phyloP scores from a whole-genome alignment of 1,140 invertebrate species.

The Pseudomyrmex concolor region DNA sequence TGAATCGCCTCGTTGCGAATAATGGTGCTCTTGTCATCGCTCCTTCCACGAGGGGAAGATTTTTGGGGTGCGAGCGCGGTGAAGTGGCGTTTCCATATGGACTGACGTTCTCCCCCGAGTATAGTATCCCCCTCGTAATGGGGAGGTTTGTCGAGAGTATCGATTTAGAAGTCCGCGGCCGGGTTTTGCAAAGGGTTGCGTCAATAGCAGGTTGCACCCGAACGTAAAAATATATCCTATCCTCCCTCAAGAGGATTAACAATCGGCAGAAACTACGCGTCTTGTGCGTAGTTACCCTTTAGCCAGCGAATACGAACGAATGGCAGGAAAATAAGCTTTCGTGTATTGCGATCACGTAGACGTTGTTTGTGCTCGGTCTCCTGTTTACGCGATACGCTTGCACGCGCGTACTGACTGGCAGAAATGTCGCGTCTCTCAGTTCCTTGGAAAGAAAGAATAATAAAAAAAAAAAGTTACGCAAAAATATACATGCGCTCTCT shows the following conservation, averaged over 20 bases:
- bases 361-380: conserved; percentile 35
- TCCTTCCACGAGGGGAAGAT: conserved; percentile 55
- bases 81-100: conserved; percentile 18
- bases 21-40: conserved; percentile 14
- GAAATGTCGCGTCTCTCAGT: conserved; percentile 26
- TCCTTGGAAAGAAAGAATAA: conserved; percentile 7
- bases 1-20: not conserved
- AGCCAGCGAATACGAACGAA: too few relatives aligned
- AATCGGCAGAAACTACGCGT: conserved; percentile 21
- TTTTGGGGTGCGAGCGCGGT: conserved; percentile 42
- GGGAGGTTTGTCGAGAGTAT: conserved; percentile 50
- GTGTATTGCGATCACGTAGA: conserved; percentile 47
- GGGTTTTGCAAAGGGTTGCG: conserved; percentile 42
- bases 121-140: not conserved
- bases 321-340: conserved; percentile 33
- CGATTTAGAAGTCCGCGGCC: conserved; percentile 57
- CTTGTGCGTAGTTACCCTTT: not conserved
- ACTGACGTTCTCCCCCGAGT: not conserved
- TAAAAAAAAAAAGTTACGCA: not conserved
- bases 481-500: conserved; percentile 15
- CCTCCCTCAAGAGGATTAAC: not conserved
- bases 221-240: too few relatives aligned
- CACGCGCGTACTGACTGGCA: conserved; percentile 18
- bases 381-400: conserved; percentile 52
- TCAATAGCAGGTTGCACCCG: not conserved